These are phyloP conservation scores for Phortica magna DNA, from an alignment of 2,888 invertebrate genomes.

Conservation along the genomic window DNA sequence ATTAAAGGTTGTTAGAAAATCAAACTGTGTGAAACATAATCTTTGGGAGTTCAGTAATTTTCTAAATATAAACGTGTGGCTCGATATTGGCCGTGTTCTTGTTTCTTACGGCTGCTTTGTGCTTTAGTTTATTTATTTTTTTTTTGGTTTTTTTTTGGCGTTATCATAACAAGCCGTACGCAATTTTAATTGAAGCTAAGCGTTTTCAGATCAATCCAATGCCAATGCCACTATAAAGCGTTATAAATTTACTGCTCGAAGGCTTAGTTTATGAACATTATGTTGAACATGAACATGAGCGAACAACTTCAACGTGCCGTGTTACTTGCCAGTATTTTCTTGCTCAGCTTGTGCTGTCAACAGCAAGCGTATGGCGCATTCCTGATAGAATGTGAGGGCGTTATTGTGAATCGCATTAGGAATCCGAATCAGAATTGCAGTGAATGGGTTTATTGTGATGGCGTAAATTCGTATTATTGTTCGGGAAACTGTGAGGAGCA, in stretches of 20 bases:
- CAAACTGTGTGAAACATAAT: not conserved
- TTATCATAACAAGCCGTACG: conserved; percentile 5
- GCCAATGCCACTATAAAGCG: conserved; percentile 7
- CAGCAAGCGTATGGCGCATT: conserved; percentile 48
- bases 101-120: not conserved
- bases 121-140: too few species aligned
- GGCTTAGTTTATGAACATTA: not conserved
- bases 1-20: conserved; percentile 50
- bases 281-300: not conserved
- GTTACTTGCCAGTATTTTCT: not conserved
- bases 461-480: conserved; percentile 63
- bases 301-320: not conserved
- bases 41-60: not conserved
- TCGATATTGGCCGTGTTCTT: not conserved
- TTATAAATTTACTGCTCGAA: not conserved
- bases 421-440: conserved; percentile 63
- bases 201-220: not conserved
- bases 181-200: not conserved
- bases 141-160: not conserved
- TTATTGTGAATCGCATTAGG: conserved; percentile 53
- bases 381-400: conserved; percentile 64
- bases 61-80: not conserved
- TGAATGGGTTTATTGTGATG: conserved; percentile 67
- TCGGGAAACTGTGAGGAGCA: conserved; percentile 61
- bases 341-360: not conserved